Conservation (phyloP, 2,113 vertebrate species). For the Phasianus colchicus region DNA sequence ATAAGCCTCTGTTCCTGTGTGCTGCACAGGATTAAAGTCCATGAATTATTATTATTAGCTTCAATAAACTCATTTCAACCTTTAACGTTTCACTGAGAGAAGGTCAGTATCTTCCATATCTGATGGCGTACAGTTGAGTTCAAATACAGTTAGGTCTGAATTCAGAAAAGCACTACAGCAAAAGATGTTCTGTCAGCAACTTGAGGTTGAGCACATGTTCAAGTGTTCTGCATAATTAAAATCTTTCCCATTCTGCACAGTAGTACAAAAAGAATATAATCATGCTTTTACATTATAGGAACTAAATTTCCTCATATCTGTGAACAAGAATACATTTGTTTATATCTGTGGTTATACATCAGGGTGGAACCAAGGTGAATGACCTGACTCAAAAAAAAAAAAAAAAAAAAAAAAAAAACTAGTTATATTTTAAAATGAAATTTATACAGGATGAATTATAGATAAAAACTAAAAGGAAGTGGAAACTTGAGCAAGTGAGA, state of each 20-base stretch:
- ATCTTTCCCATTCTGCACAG: background rate
- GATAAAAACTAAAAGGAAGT: background rate
- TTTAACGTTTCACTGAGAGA: background rate
- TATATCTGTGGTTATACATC: background rate
- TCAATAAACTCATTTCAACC: background rate
- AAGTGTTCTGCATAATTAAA: background rate
- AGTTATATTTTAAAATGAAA: background rate
- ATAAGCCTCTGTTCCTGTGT: background rate
- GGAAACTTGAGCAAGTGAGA: background rate
- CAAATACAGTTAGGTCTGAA: background rate
- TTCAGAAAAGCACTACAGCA: background rate
- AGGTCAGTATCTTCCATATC: background rate
- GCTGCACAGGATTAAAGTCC: background rate
- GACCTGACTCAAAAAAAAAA: background rate
- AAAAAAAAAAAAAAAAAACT: background rate
- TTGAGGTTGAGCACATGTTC: background rate
- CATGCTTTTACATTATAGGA: background rate
- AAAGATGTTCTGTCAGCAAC: background rate
- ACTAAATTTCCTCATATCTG: background rate
- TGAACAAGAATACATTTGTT: background rate
- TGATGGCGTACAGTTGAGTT: background rate
- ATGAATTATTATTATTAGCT: accelerated
- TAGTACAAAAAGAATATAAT: background rate
- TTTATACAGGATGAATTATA: background rate
- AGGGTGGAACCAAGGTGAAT: background rate